These are phyloP conservation scores for Phocoena sinus DNA, from an alignment of 2,113 vertebrate genomes.

Conservation along the genomic window DNA sequence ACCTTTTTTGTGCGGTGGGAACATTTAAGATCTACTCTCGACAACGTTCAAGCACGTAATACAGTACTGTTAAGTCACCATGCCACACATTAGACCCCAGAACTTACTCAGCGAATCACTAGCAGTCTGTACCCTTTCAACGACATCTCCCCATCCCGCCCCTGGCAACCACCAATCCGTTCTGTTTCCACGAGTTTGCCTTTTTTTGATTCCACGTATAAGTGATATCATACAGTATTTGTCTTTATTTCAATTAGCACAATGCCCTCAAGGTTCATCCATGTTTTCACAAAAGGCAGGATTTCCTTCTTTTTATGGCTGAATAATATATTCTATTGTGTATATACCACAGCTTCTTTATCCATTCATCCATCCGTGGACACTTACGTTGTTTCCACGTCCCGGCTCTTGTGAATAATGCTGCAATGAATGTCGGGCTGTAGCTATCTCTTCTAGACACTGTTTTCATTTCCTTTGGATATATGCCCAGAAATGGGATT, in stretches of 20 bases:
- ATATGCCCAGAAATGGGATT: too few relatives aligned
- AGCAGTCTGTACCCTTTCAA: too few relatives aligned
- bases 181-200: neutral
- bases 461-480: neutral
- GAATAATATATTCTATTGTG: neutral
- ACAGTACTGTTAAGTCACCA: neutral
- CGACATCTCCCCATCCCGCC: neutral
- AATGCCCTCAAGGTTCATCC: neutral
- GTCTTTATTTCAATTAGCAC: neutral
- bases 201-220: neutral
- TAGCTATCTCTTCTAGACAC: neutral
- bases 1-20: neutral
- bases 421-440: rapidly evolving
- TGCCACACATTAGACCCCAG: rapidly evolving
- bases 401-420: rapidly evolving
- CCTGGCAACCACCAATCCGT: neutral
- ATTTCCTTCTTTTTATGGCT: neutral
- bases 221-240: neutral
- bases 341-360: neutral
- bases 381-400: neutral
- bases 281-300: neutral
- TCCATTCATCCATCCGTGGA: too few relatives aligned
- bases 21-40: neutral
- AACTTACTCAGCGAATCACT: neutral
- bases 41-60: neutral